A percentile compares a stretch with the other conserved stretches of the same genome.
Conservation (phyloP, 2,113 vertebrate genomes). For the Equus przewalskii region DNA sequence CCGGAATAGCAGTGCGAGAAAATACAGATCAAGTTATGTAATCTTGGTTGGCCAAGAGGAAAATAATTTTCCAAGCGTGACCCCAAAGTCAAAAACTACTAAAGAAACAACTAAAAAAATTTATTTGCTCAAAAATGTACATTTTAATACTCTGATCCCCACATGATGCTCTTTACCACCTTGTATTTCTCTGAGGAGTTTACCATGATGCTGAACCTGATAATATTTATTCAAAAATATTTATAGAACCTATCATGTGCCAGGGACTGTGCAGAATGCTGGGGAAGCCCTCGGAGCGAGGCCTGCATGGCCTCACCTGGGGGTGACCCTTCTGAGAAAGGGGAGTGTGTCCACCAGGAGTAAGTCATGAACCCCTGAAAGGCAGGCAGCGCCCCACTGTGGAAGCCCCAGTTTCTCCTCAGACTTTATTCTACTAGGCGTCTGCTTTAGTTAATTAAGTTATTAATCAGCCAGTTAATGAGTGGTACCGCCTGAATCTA, state of each 20-base stretch:
- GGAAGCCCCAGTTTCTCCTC: not conserved
- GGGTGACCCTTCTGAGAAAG: too few relatives aligned
- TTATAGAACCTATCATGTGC: accelerated
- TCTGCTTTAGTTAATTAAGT: not conserved
- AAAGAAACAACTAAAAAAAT: not conserved
- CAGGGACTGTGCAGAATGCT: not conserved
- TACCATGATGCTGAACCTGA: not conserved
- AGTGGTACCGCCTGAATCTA: not conserved
- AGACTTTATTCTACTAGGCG: not conserved
- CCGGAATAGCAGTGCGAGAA: not conserved
- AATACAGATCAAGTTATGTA: not conserved
- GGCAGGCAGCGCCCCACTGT: accelerated
- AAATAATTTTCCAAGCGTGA: not conserved
- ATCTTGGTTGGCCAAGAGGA: not conserved
- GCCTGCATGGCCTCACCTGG: not conserved
- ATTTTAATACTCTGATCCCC: not conserved
- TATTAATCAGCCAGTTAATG: accelerated
- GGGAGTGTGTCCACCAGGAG: accelerated
- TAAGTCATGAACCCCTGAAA: accelerated
- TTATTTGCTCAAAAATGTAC: not conserved
- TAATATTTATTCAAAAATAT: not conserved
- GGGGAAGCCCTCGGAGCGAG: not conserved
- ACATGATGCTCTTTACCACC: not conserved
- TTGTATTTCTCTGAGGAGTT: not conserved
- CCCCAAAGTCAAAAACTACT: not conserved